Evolutionary conservation across 1,140 invertebrate genomes (phyloP), one percentile per base, ranked within the genome.

Genomic region (Camponotus vicinus): DNA sequence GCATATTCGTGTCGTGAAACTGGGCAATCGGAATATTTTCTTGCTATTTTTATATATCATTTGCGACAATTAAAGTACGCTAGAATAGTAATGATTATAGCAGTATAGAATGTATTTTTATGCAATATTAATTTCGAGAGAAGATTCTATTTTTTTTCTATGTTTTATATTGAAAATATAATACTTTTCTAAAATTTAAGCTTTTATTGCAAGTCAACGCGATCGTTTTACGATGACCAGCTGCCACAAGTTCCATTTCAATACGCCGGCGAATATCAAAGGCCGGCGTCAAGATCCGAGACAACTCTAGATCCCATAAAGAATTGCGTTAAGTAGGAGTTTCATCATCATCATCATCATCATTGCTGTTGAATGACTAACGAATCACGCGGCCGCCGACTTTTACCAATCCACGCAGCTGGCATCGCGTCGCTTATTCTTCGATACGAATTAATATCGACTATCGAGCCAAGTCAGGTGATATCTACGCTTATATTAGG

Each of bases 1-100:
- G 87, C 63, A 84, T 88, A 88, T 88, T 88, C 77, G 87, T 88
- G 79, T 78, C 75, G 27, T 18, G 32, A 37, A 34, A 66, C 63
- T 66, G 2, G 32, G 15, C 61, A 67, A 27, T 27, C 7, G 32
- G 42, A 79, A 79, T 37, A 79, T 52, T 79, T 78, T 79, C 61
- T 79, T 67, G 42, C 3, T 52, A 27, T 42, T 67, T 67, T 79
- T 79, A 8, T 52, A 64, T 79, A 66, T 78, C 59, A 78, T 52
- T 18, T 42, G 11, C 27, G 61, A 42, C 61, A 52, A 79, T 79
- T 79, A 66, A 52, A 15, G 66, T 42, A 79, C 32, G 42, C 76
- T 61, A 49, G 32, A 67, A 67, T 79, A 52, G 67, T 67, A 79
- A 52, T 32, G 52, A 66, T 66, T 66, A 66, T 6, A 15, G 15